phyloP scores from a whole-genome alignment of 1,140 invertebrate species.

The Zaprionus capensis region DNA sequence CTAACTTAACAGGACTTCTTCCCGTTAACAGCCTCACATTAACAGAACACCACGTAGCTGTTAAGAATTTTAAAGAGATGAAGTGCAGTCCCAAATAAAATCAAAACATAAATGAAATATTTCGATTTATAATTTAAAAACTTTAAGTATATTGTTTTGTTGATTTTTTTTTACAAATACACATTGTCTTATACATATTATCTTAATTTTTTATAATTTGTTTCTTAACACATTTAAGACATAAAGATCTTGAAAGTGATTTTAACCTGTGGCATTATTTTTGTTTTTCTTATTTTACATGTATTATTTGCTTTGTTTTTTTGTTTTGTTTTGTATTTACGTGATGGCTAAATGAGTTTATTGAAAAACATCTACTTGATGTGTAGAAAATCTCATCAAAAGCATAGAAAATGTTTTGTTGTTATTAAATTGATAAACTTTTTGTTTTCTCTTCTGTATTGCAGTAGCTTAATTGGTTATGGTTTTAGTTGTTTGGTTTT shows the following conservation, averaged over 20 bases:
- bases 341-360: conserved; percentile 22
- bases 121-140: conserved; percentile 60
- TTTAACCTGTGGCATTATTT: conserved; percentile 45
- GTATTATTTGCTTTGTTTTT: conserved; percentile 33
- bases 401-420: conserved; percentile 40
- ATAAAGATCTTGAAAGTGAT: conserved; percentile 65
- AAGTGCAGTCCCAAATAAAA: not conserved
- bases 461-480: conserved; percentile 32
- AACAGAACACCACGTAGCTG: too few relatives aligned
- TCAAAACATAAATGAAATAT: not conserved
- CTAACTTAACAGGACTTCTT: too few relatives aligned
- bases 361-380: conserved; percentile 44
- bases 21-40: too few relatives aligned
- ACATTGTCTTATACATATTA: conserved; percentile 66
- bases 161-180: conserved; percentile 65
- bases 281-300: conserved; percentile 47
- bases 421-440: conserved; percentile 20
- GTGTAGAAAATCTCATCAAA: conserved; percentile 50
- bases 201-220: conserved; percentile 60
- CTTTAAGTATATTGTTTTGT: conserved; percentile 67
- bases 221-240: conserved; percentile 70
- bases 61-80: too few relatives aligned
- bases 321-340: conserved; percentile 15
- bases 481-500: conserved; percentile 19
- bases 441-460: conserved; percentile 35